Percentiles rank a stretch among this genome's conserved stretches.
Evolutionary conservation across 2,113 vertebrate species (phyloP).

Genomic region (Mustela nigripes): DNA sequence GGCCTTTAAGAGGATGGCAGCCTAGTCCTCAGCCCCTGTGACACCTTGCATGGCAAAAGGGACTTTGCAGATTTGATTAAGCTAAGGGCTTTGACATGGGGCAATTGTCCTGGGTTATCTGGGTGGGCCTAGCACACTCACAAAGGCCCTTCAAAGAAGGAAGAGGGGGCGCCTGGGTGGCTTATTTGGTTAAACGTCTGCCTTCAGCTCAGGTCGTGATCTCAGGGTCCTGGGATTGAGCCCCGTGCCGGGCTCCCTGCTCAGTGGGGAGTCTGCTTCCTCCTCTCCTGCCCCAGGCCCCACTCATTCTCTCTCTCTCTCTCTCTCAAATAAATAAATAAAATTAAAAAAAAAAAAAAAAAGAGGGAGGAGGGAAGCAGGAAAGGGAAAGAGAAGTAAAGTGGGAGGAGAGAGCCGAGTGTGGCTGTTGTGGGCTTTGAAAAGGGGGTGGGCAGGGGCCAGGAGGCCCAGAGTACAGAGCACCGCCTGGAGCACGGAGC

Average conservation of each 20-base stretch:
- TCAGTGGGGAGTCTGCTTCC: background rate
- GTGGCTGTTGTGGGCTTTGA: fast-evolving
- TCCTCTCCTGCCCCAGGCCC: background rate
- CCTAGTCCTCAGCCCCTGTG: background rate
- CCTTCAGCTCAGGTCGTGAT: background rate
- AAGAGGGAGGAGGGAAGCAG: background rate
- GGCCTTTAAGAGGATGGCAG: fast-evolving
- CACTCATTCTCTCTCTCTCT: background rate
- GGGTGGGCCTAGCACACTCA: background rate
- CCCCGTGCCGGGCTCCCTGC: background rate
- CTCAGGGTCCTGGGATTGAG: background rate
- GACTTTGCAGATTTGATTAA: background rate
- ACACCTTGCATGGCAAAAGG: fast-evolving
- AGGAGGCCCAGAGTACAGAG: background rate
- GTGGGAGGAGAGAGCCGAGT: background rate
- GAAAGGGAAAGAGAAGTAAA: background rate
- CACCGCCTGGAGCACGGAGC: too few relatives aligned
- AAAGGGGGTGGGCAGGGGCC: too few relatives aligned
- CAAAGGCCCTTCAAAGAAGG: background rate
- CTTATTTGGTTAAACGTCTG: background rate
- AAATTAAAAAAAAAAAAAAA: too few relatives aligned
- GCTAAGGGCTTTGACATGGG: background rate
- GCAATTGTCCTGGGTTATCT: too few relatives aligned
- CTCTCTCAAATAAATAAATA: background rate
- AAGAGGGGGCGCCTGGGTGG: background rate